Evolutionary conservation across 2,888 invertebrate species (phyloP).

Genomic region (Muschampia plurimacula): DNA sequence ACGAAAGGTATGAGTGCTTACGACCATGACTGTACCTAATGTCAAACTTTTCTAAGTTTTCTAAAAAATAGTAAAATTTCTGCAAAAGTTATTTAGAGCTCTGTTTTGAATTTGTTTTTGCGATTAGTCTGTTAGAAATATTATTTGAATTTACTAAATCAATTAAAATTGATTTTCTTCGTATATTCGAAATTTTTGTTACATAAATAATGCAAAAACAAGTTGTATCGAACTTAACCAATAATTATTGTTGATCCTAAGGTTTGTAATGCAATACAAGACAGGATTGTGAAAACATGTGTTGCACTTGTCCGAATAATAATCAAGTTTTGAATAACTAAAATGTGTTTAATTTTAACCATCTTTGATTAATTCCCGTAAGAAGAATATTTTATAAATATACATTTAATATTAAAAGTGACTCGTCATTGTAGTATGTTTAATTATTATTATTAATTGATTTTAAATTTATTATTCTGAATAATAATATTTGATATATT

Average conservation of each 20-base stretch:
- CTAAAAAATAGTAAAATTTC: neutral
- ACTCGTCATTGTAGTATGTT: too few relatives aligned
- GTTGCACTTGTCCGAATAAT: constrained; percentile 78
- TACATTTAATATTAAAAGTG: too few relatives aligned
- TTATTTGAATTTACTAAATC: neutral
- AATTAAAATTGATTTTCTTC: neutral
- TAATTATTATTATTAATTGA: too few relatives aligned
- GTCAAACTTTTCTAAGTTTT: neutral
- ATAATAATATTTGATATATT: too few relatives aligned
- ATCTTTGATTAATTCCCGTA: neutral
- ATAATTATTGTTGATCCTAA: constrained; percentile 48
- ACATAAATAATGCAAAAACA: constrained; percentile 22
- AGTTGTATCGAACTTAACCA: constrained; percentile 10
- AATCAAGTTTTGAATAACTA: constrained; percentile 79
- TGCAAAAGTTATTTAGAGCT: neutral
- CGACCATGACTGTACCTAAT: neutral
- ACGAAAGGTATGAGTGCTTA: constrained; percentile 9
- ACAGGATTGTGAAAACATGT: constrained; percentile 53
- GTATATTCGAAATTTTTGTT: neutral
- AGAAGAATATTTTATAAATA: too few relatives aligned
- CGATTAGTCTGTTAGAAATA: neutral
- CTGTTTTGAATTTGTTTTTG: constrained; percentile 25
- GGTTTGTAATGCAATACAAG: constrained; percentile 44
- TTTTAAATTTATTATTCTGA: too few relatives aligned
- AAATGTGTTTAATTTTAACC: constrained; percentile 65